Conservation (phyloP, 1,140 invertebrate species). For the Galleria mellonella region DNA sequence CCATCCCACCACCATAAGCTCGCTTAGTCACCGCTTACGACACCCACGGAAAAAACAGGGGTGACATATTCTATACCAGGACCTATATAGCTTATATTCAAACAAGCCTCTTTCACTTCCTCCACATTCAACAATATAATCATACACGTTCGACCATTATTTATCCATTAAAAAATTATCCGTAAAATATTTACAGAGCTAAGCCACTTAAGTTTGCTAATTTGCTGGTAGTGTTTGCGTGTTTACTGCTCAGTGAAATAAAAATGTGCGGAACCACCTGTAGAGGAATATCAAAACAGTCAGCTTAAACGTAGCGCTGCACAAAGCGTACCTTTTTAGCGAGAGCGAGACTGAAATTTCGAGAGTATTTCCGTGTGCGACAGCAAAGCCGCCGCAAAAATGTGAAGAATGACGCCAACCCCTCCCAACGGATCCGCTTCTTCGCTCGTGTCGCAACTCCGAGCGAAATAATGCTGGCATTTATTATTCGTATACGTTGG, state of each 20-base stretch:
- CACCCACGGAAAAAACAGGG: too few relatives aligned
- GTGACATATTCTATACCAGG: too few relatives aligned
- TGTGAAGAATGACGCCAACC: conserved; percentile 24
- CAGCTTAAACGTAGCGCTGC: conserved; percentile 14
- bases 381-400: conserved; percentile 35
- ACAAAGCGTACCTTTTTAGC: conserved; percentile 33
- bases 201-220: too few relatives aligned
- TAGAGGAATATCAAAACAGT: conserved; percentile 20
- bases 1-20: too few relatives aligned
- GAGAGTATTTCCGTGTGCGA: conserved; percentile 26
- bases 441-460: neutral
- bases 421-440: conserved; percentile 1
- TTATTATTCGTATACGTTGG: conserved; percentile 19
- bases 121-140: too few relatives aligned
- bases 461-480: conserved; percentile 21
- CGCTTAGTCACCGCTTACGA: too few relatives aligned
- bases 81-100: too few relatives aligned
- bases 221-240: too few relatives aligned
- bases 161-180: too few relatives aligned
- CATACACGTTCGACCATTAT: too few relatives aligned
- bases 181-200: too few relatives aligned
- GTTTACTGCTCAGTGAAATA: conserved; percentile 3
- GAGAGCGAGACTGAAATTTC: conserved; percentile 26
- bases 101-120: too few relatives aligned
- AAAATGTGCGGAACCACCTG: conserved; percentile 20